Evolutionary conservation across 2,797 vertebrate genomes (phyloP).

Genomic region (Typhlichthys subterraneus): DNA sequence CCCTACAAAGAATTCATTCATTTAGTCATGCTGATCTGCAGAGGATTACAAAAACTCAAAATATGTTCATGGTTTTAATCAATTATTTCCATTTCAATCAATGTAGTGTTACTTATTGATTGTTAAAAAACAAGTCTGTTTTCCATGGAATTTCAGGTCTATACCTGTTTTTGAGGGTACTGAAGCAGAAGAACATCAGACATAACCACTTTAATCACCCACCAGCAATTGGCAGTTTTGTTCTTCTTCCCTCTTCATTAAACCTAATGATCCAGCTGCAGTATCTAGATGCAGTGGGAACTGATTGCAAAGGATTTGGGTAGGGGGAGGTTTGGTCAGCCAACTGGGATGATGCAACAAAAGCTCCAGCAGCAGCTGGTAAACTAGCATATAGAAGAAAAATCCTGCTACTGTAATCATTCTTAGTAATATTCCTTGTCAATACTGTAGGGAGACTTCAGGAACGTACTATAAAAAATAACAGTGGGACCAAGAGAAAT

Average conservation of each 20-base stretch:
- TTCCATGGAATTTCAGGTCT: too few species aligned
- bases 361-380: conserved; percentile 58
- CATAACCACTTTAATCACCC: conserved; percentile 7
- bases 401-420: too few species aligned
- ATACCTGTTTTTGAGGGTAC: too few species aligned
- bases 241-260: conserved; percentile 24
- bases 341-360: conserved; percentile 44
- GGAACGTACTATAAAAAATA: not conserved
- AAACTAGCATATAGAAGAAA: conserved; percentile 28
- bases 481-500: conserved; percentile 20
- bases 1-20: conserved; percentile 58
- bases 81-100: conserved; percentile 27
- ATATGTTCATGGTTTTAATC: conserved; percentile 40
- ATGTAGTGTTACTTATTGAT: too few species aligned
- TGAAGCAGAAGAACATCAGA: conserved; percentile 6
- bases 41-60: conserved; percentile 43
- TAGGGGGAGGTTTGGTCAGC: not conserved
- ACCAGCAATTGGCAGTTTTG: not conserved
- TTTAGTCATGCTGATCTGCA: conserved; percentile 49
- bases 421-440: conserved; percentile 33
- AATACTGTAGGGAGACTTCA: conserved; percentile 38
- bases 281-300: conserved; percentile 32
- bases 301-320: not conserved
- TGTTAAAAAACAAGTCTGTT: too few species aligned
- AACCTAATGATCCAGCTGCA: conserved; percentile 41